Base-by-base conservation (phyloP, 2,888 invertebrate genomes). In the Portevinia maculata region DNA sequence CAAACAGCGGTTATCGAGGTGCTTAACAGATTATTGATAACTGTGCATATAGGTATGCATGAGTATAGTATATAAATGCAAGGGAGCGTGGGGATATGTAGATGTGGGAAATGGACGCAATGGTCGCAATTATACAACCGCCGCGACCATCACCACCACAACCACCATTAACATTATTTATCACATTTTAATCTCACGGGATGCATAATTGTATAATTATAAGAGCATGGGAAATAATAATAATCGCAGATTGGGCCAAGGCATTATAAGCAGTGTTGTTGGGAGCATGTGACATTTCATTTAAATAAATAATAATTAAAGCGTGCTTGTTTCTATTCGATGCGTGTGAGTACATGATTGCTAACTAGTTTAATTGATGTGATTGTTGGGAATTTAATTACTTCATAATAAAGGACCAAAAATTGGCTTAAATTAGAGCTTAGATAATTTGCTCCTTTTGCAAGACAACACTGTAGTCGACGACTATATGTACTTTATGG, bases 191-290 rank as follows among this genome's bases (percentile, higher is more conserved):
- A 84, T 84, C 79, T 84, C 74, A 65, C 52, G 79, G 79, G 84
- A 71, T 75, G 79, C 70, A 84, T 84, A 84, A 84, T 79, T 84
- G 70, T 79, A 84, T 84, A 79, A 84, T 84, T 79, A 79, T 57
- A 17, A 55, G 24, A 53, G 44, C 64, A 37, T 52, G 69, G 57
- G 19, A 8, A n/a, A n/a, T n/a, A n/a, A 34, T 19, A 32, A 13
- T 67, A 64, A 39, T 75, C 64, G 30, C 34, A 46, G 37, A 73
- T 52, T 52, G 62, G 44, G 30, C 64, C 19, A 73, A 73, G 78
- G 46, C 7, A 73, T 65, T 44, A 24, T 34, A 44, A 32, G 41
- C 32, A 59, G 34, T 57, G 48, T 69, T 60, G 41, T 55, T 60
- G 9, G 44, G 64, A 62, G 57, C 52, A 69, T 75, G 57, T 81